These are phyloP conservation scores for Ethmia dodecea DNA, from an alignment of 2,888 invertebrate genomes.

Conservation along the genomic window DNA sequence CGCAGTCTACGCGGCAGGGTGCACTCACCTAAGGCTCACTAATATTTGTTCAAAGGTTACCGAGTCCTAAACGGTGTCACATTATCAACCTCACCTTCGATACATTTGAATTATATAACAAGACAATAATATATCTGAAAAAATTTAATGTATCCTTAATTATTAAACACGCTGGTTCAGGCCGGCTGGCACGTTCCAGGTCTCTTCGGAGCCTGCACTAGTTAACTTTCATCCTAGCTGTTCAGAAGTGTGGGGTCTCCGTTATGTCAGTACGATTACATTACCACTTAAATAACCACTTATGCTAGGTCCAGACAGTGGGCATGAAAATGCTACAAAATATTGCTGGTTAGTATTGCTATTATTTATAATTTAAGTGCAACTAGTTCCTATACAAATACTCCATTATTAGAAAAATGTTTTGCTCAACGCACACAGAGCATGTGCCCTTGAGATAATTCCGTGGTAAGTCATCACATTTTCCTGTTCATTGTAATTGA, in stretches of 20 bases:
- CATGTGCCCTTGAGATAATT: conserved; percentile 32
- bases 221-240: conserved; percentile 42
- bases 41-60: conserved; percentile 61
- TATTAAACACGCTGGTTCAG: conserved; percentile 72
- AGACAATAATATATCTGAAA: conserved; percentile 78
- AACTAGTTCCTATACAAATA: conserved; percentile 4
- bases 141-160: conserved; percentile 74
- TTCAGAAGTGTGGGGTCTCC: conserved; percentile 53
- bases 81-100: conserved; percentile 59
- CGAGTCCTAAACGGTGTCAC: conserved; percentile 53
- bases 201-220: conserved; percentile 44
- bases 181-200: conserved; percentile 56
- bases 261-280: conserved; percentile 39
- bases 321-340: conserved; percentile 21
- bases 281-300: conserved; percentile 43
- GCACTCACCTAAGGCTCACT: conserved; percentile 67
- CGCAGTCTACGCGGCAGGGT: conserved; percentile 45
- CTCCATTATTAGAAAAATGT: conserved; percentile 7
- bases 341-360: conserved; percentile 12
- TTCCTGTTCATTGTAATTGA: conserved; percentile 52
- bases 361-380: conserved; percentile 5
- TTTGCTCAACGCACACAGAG: conserved; percentile 5
- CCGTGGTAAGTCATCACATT: conserved; percentile 34
- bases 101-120: conserved; percentile 78
- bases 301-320: conserved; percentile 58